Evolutionary conservation across 2,888 invertebrate species (phyloP).

Genomic region (Xylota segnis): DNA sequence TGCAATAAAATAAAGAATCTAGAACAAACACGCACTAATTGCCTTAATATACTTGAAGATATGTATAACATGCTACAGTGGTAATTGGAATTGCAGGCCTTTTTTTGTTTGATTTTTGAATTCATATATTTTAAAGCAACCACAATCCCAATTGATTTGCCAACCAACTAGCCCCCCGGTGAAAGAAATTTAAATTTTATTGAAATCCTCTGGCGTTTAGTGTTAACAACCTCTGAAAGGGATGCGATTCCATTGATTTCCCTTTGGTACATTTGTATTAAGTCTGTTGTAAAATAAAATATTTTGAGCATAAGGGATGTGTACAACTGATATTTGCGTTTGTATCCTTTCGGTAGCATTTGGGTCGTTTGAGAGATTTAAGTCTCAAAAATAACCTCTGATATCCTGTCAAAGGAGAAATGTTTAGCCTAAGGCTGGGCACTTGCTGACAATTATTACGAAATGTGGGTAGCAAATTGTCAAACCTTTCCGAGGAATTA

Average conservation of each 20-base stretch:
- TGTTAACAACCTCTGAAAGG: constrained; percentile 38
- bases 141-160: not conserved
- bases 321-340: not conserved
- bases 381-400: constrained; percentile 5
- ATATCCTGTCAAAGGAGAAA: not conserved
- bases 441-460: constrained; percentile 10
- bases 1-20: not conserved
- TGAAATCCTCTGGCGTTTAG: constrained; percentile 20
- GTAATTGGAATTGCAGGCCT: not conserved
- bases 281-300: constrained; percentile 8
- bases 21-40: not conserved
- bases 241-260: constrained; percentile 36
- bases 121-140: not conserved
- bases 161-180: constrained; percentile 11
- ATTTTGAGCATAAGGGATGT: constrained; percentile 1
- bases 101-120: not conserved
- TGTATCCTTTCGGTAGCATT: not conserved
- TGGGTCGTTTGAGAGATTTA: constrained; percentile 11
- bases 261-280: constrained; percentile 22
- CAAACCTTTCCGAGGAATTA: not conserved
- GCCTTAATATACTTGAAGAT: not conserved
- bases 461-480: constrained; percentile 6
- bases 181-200: constrained; percentile 14
- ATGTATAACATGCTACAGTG: not conserved
- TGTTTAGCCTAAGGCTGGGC: constrained; percentile 12